phyloP scores from a whole-genome alignment of 1,140 invertebrate genomes.

The Fragariocoptes setiger region DNA sequence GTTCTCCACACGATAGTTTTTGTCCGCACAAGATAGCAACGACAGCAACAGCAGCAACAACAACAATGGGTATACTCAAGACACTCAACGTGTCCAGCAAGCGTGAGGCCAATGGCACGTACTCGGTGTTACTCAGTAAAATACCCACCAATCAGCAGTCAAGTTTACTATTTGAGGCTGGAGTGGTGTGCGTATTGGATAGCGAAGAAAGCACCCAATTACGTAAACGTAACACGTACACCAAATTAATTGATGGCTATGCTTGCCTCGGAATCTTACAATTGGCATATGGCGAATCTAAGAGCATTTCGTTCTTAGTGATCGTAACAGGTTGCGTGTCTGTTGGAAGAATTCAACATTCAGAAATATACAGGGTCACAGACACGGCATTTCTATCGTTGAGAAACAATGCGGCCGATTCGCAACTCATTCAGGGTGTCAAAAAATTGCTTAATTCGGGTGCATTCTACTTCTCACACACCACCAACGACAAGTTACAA shows the following conservation, averaged over 20 bases:
- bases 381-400: slow-evolving; percentile 61
- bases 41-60: too few species aligned
- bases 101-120: neutral
- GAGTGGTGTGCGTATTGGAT: neutral
- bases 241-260: slow-evolving; percentile 61
- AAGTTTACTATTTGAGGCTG: neutral
- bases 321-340: slow-evolving; percentile 77
- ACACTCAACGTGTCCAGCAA: neutral
- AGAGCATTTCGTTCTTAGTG: slow-evolving; percentile 26
- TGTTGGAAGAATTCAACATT: slow-evolving; percentile 64
- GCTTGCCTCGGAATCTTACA: slow-evolving; percentile 65
- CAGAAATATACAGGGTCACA: slow-evolving; percentile 72
- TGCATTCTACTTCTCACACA: slow-evolving; percentile 82
- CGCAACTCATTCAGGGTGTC: slow-evolving; percentile 45
- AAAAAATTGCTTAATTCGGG: slow-evolving; percentile 54
- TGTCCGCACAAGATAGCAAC: too few species aligned
- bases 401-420: slow-evolving; percentile 34
- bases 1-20: too few species aligned
- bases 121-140: neutral
- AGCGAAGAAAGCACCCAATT: neutral
- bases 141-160: neutral
- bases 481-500: slow-evolving; percentile 10
- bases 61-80: neutral
- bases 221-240: slow-evolving; percentile 25
- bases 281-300: slow-evolving; percentile 24